Conservation (phyloP, 2,888 invertebrate species). For the Ceraclea dissimilis region DNA sequence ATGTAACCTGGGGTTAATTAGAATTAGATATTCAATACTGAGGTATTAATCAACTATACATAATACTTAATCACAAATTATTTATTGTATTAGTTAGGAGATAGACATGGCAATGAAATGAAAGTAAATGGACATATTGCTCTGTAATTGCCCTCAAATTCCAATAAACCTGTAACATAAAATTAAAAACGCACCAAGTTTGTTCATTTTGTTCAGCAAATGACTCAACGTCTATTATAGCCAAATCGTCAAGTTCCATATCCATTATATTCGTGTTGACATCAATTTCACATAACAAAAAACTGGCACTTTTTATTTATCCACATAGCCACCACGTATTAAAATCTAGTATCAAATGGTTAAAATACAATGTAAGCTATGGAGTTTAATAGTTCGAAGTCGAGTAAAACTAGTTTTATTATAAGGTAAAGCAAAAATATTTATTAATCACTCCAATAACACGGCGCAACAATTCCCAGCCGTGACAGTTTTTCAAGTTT, state of each 20-base stretch:
- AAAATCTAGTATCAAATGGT: no score
- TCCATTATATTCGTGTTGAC: constrained; percentile 23
- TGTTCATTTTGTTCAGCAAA: constrained; percentile 51
- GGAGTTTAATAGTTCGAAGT: no score
- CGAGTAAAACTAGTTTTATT: no score
- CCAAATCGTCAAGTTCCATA: constrained; percentile 20
- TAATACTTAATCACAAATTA: no score
- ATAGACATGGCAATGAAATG: background rate
- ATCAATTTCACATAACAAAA: constrained; percentile 21
- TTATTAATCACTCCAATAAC: background rate
- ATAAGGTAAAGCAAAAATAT: no score
- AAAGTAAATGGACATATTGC: no score
- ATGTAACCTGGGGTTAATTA: constrained; percentile 13
- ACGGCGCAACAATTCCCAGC: background rate
- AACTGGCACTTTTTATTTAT: no score
- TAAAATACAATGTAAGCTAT: no score
- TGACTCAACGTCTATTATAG: constrained; percentile 48
- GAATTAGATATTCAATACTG: background rate
- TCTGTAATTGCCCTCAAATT: no score
- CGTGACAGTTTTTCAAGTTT: constrained; percentile 11
- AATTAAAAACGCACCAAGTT: constrained; percentile 48
- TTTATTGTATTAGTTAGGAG: no score
- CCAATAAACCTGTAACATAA: no score
- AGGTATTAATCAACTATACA: background rate
- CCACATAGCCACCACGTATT: no score